Base-by-base conservation (phyloP, 1,140 invertebrate species). In the Grapholita molesta region DNA sequence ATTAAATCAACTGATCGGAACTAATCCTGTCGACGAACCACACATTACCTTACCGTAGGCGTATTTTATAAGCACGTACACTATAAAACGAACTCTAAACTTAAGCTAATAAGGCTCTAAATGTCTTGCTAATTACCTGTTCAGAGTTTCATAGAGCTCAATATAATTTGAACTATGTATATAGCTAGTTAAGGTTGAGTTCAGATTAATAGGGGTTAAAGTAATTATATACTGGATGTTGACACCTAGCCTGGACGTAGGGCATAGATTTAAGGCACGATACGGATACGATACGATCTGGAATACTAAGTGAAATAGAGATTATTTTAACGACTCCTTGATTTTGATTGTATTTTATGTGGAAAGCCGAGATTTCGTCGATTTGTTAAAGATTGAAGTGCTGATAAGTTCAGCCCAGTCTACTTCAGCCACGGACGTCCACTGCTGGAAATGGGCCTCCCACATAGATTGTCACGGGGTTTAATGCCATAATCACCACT, bases 1-100 rank as follows among this genome's bases (percentile, higher is more conserved):
- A 48, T 48, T 48, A 48, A 80, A 80, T 82, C 76, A 78, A 74
- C 74, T 82, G 78, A 82, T 82, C 77, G 69, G 66, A 76, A 78
- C 76, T 82, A 82, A 82, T 78, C 78, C 71, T 77, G 74, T 78
- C 76, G 76, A 70, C 75, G 70, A 69, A 57, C 32, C 48, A 64
- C 48, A 61, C 65, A 70, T 64, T 70, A 74, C 38, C 73, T 70
- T 72, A 70, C 70, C 69, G 24, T 71, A 48, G 18, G 53, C 38
- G 61, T 70, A 69, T 35, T 55, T 52, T 64, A 66, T 67, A 23
- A 53, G 53, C 11, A 48, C 18, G 24, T 35, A n/a, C 66, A 69
- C 8, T 64, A n/a, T 12, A 78, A 74, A 33, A 21, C 69, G 7
- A 64, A 73, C 70, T 25, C 33, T 78, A 73, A 48, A 21, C 0